Evolutionary conservation across 2,113 vertebrate genomes (phyloP), one percentile per base, ranked within the genome.

Genomic region (Myiozetetes cayanensis): DNA sequence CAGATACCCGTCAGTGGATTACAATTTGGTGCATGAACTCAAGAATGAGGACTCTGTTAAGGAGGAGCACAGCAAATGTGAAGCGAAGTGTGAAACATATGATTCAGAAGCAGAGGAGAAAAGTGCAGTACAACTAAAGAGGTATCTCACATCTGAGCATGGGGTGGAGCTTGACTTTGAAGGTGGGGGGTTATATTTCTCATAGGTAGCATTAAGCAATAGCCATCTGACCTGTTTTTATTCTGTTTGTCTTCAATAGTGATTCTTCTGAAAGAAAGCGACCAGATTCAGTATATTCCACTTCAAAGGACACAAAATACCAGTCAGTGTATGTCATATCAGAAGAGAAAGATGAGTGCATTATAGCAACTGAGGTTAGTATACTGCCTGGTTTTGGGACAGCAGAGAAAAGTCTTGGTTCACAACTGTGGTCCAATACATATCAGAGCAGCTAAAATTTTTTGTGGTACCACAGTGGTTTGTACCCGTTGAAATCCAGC

Each of bases 321-420:
- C 99, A 99, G 98, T 99, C 99, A 18, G 98, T 99, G 95, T 99
- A 98, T 73, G 99, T 99, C 97, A 98, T 99, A 96, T 99, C 99
- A 59, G 99, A 99, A 96, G 99, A 99, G 95, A 99, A 99, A 96
- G 99, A 99, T 1, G 99, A 99, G 97, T 99, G 99, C 92, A 99
- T 99, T 96, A 99, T 99, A 68, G 99, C 99, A 91, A 99, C 99
- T 93, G 99, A 99, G 99, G 99, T 99, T 93, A 98, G 99, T 98
- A 87, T 50, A 28, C 50, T 70, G 24, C n/a, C 63, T 46, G 61
- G 37, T 31, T 14, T 7, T 49, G 53, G 12, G 75, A 59, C 28
- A 74, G 20, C 66, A 78, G 77, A 66, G 68, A 21, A 46, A 63
- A 65, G 15, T 61, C 71, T 58, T 2, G 3, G 18, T 62, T 31